Evolutionary conservation across 2,888 invertebrate genomes (phyloP), one percentile per base, ranked within the genome.

Genomic region (Eudasyphora cyanicolor): DNA sequence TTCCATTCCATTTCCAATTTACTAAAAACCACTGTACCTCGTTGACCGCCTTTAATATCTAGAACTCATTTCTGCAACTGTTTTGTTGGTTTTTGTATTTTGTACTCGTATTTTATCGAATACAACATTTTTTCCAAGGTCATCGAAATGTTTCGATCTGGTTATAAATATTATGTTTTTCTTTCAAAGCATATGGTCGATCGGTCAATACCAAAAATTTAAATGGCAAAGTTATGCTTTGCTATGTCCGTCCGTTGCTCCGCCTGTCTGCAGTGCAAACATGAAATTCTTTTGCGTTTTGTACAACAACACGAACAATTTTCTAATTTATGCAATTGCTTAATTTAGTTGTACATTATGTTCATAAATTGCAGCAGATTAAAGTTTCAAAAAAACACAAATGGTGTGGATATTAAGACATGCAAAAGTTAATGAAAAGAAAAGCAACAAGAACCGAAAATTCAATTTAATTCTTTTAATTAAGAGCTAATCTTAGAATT

Each of bases 301-400:
- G 21, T 19, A 2, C 21, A 10, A 38, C 42, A 60, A n/a, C n/a
- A n/a, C n/a, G n/a, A 60, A n/a, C 24, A 60, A 7, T 35, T 17
- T 62, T 62, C 32, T 67, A 67, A 67, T 67, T 38, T 67, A 67
- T 67, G 42, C 67, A 12, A 67, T 67, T 67, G 24, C 38, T 67
- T 67, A 67, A 67, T 67, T 42, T 67, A 67, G 67, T 67, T 67
- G 67, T 67, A 14, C 24, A 67, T 67, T 67, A 67, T 67, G 38
- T 27, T 27, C 27, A 60, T 62, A 10, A 62, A 62, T 32, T 62
- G 14, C 1, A 32, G n/a, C 38, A 67, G 24, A 42, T 67, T 67
- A 42, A 42, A 60, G 19, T 32, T 29, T 27, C 19, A 54, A 54
- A 24, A 21, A 1, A 4, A 32, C 29, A 32, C 60, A 60, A 57